Conservation (phyloP, 1,140 invertebrate species). For the Dreissena rostriformis region DNA sequence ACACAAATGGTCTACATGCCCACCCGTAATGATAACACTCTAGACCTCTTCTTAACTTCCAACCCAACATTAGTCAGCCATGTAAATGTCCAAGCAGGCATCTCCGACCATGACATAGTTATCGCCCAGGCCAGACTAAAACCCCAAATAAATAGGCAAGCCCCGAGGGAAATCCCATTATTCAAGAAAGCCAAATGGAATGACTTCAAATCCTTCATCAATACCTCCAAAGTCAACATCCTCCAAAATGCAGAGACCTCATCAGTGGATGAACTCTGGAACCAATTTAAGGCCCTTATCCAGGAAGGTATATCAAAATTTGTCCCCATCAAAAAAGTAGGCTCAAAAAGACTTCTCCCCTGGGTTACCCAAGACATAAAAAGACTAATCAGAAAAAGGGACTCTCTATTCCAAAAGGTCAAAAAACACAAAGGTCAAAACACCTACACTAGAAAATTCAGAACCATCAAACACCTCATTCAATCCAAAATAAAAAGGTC, state of each 20-base stretch:
- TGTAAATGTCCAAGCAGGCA: neutral
- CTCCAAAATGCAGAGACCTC: neutral
- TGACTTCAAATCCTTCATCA: neutral
- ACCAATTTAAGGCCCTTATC: neutral
- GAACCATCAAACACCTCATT: constrained; percentile 6
- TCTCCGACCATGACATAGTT: constrained; percentile 1
- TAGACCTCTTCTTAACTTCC: neutral
- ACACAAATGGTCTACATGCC: constrained; percentile 22
- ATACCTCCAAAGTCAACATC: neutral
- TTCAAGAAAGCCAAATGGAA: neutral
- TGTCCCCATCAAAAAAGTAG: neutral
- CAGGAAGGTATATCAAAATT: neutral
- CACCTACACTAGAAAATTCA: neutral
- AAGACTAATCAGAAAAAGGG: neutral
- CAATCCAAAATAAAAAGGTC: constrained; percentile 19
- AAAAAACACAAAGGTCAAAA: neutral
- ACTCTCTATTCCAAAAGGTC: neutral
- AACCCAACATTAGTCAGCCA: constrained; percentile 27
- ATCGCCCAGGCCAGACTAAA: too few relatives aligned
- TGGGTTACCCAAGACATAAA: neutral
- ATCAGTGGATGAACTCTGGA: neutral
- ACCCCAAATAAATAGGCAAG: neutral
- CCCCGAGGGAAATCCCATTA: neutral
- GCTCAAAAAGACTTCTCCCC: neutral
- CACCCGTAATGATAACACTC: constrained; percentile 14